Base-by-base conservation (phyloP, 2,797 vertebrate genomes). In the Taenioides sp. region DNA sequence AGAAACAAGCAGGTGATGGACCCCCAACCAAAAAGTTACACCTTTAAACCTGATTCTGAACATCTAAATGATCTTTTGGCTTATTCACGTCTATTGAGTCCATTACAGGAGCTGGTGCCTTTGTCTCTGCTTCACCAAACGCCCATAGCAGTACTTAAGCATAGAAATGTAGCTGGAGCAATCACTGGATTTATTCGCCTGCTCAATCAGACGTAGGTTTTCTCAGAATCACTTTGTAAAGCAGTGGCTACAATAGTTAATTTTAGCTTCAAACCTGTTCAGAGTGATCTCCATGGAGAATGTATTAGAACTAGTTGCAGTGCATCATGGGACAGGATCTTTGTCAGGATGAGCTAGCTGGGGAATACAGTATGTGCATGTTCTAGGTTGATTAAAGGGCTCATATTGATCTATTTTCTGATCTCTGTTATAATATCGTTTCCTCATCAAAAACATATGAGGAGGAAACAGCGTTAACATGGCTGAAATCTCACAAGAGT, bases 221-320 rank as follows among this genome's bases (percentile, higher is more conserved):
- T 72, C 23, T 25, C 68, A 77, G 37, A 67, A 76, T 79, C 69
- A 79, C 52, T 77, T 65, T 18, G 37, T n/a, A 64, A 11, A 73
- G 92, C 92, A 92, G 12, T 14, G 14, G 20, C 5, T 43, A 25
- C 5, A 65, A 23, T 23, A 40, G 61, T 58, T 76, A 52, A 50
- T 52, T 65, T 73, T 63, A 75, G 60, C 71, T 64, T 65, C 20
- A 37, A 72, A 65, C 43, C 70, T 6, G 27, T 31, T 54, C 52
- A 54, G 7, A 54, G 3, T 47, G 43, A 47, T 47, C 43, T 47
- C 43, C 43, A 47, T 5, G 43, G 43, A 47, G 16, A 47, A 47
- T 14, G 43, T 47, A 47, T 47, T 47, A 47, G 1, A 47, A 1
- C 43, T 47, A 47, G 16, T 47, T 47, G 43, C 43, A 16, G 43